Evolutionary conservation across 2,888 invertebrate genomes (phyloP).

Genomic region (Myopa testacea): DNA sequence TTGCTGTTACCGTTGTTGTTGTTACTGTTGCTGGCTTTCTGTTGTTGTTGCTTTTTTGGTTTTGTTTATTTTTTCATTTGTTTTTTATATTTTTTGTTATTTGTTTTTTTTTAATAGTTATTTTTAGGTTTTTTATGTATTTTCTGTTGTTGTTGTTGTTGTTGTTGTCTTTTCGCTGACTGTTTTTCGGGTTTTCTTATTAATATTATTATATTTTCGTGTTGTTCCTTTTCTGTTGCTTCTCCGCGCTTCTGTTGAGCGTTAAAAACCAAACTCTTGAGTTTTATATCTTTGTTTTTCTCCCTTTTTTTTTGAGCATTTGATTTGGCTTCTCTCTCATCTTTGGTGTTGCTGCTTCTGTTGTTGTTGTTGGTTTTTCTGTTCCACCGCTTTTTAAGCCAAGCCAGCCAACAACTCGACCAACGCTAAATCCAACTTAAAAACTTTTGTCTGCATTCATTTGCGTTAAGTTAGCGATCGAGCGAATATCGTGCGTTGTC

Average conservation of each 20-base stretch:
- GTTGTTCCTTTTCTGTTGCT: too few relatives aligned
- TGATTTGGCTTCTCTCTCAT: background rate
- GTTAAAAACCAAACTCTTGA: background rate
- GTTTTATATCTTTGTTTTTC: background rate
- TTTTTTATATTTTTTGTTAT: too few relatives aligned
- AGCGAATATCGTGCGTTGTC: constrained; percentile 63
- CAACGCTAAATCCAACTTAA: constrained; percentile 63
- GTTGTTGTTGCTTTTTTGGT: background rate
- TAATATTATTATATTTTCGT: too few relatives aligned
- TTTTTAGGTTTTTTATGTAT: background rate
- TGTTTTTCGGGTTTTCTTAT: background rate
- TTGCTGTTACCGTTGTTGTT: constrained; percentile 23
- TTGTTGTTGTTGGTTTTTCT: constrained; percentile 15
- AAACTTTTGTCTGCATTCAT: constrained; percentile 69
- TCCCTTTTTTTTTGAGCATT: constrained; percentile 12
- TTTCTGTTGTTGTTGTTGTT: constrained; percentile 20
- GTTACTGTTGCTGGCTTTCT: background rate
- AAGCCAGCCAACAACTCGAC: constrained; percentile 42
- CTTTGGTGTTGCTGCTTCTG: background rate
- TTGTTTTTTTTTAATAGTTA: background rate
- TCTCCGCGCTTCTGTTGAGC: too few relatives aligned
- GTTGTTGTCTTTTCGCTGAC: background rate
- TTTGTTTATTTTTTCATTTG: too few relatives aligned
- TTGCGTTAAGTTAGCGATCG: constrained; percentile 69
- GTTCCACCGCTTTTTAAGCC: background rate